Conservation (phyloP, 2,113 vertebrate species). For the Halcyon malimbica region DNA sequence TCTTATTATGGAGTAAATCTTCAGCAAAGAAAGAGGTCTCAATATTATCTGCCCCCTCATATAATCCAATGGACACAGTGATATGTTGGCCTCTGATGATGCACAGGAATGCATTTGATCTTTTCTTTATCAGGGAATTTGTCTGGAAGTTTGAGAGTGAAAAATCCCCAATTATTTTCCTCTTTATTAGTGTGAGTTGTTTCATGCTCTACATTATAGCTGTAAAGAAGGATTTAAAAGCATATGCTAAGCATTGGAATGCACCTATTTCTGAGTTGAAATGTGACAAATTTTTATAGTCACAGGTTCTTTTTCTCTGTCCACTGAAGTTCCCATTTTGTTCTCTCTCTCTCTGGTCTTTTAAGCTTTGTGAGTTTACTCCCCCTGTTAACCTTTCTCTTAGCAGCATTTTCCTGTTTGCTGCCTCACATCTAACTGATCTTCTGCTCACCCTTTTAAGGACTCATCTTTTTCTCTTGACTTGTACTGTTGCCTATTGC, state of each 20-base stretch:
- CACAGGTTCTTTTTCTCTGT: not conserved
- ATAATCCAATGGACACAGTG: not conserved
- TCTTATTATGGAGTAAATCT: not conserved
- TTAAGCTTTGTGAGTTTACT: not conserved
- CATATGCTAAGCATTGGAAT: not conserved
- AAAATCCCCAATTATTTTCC: not conserved
- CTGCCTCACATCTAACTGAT: not conserved
- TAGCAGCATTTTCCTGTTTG: not conserved
- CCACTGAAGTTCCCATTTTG: not conserved
- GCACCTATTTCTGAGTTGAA: not conserved
- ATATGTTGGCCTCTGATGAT: not conserved
- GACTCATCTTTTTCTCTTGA: not conserved
- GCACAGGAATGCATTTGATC: not conserved
- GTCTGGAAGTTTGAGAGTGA: not conserved
- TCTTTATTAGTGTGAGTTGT: not conserved
- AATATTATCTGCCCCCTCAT: not conserved
- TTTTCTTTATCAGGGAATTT: not conserved
- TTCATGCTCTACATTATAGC: not conserved
- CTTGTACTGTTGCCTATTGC: not conserved
- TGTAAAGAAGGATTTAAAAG: not conserved
- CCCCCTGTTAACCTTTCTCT: conserved; percentile 11
- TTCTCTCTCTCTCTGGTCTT: not conserved
- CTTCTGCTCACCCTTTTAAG: not conserved
- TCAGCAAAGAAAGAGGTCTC: not conserved
- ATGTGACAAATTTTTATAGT: not conserved